phyloP scores from a whole-genome alignment of 2,888 invertebrate species.

The Rhabditophanes sp. region DNA sequence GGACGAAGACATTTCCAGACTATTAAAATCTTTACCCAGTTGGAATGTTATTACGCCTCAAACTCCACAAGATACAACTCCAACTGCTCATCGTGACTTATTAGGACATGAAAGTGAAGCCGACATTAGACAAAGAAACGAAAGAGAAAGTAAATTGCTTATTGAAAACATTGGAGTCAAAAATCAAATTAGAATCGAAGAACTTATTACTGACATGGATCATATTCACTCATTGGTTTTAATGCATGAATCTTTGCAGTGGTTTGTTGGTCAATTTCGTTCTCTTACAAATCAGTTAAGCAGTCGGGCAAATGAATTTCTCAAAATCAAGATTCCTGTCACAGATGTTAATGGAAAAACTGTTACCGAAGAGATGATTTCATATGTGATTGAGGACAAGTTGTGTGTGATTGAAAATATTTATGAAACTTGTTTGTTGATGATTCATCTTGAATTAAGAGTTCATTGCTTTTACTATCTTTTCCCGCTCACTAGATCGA shows the following conservation, averaged over 20 bases:
- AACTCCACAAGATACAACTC: conserved; percentile 6
- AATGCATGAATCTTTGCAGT: conserved; percentile 71
- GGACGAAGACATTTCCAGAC: conserved; percentile 81
- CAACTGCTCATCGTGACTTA: conserved; percentile 4
- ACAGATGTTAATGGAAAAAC: conserved; percentile 20
- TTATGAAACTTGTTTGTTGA: conserved; percentile 71
- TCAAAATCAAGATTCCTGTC: conserved; percentile 16
- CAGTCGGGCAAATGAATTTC: conserved; percentile 11
- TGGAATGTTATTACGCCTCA: conserved; percentile 44
- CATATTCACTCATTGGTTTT: conserved; percentile 69
- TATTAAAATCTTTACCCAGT: conserved; percentile 69
- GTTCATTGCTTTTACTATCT: conserved; percentile 90
- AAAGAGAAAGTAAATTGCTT: conserved; percentile 77
- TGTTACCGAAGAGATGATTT: conserved; percentile 5
- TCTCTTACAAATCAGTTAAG: conserved; percentile 12
- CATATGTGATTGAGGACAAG: conserved; percentile 4
- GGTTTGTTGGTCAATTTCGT: conserved; percentile 26
- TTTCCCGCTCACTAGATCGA: conserved; percentile 49
- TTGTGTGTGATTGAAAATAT: conserved; percentile 53
- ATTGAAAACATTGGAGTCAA: conserved; percentile 61
- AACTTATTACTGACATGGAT: conserved; percentile 68
- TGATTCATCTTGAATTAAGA: conserved; percentile 72
- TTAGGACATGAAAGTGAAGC: conserved; percentile 4
- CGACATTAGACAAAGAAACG: conserved; percentile 62
- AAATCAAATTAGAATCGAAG: conserved; percentile 51